Base-by-base conservation (phyloP, 2,797 vertebrate genomes). In the Triplophysa yarkandensis region DNA sequence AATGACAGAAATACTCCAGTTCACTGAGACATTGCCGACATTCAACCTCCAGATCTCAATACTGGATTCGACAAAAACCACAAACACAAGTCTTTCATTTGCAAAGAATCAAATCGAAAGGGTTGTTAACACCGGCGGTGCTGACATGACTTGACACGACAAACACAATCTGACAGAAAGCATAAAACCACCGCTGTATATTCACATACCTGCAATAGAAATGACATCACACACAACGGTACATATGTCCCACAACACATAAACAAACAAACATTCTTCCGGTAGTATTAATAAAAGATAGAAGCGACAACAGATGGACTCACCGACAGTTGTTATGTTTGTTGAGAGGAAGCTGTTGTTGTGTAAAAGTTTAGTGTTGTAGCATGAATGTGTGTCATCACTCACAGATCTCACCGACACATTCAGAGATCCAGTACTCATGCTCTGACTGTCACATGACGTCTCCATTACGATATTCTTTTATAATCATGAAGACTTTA, bases 271-370 rank as follows among this genome's bases (percentile, higher is more conserved):
- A n/a, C n/a, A n/a, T n/a, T n/a, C n/a, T n/a, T n/a, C n/a, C n/a
- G n/a, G n/a, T n/a, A n/a, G n/a, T n/a, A n/a, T n/a, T n/a, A n/a
- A n/a, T n/a, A n/a, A n/a, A n/a, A n/a, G n/a, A n/a, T n/a, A n/a
- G 8, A 39, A 39, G 36, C 13, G 36, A 2, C 11, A 43, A 43
- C 4, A 43, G 5, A 16, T 43, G 14, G 34, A 83, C 83, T 84
- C 71, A 84, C 83, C 81, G 34, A 82, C 77, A 14, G 13, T 17
- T 41, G 52, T 65, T 66, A 71, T 65, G 81, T 81, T 82, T 7
- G 75, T 55, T 2, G 79, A 66, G 39, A 84, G 61, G 65, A 84
- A 82, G 61, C 23, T 76, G 66, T 73, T 79, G 46, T 61, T 63
- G 62, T 72, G 77, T 19, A 66, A 58, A 16, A 68, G 27, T 17